Evolutionary conservation across 2,113 vertebrate genomes (phyloP).

Genomic region (Ornithorhynchus anatinus): DNA sequence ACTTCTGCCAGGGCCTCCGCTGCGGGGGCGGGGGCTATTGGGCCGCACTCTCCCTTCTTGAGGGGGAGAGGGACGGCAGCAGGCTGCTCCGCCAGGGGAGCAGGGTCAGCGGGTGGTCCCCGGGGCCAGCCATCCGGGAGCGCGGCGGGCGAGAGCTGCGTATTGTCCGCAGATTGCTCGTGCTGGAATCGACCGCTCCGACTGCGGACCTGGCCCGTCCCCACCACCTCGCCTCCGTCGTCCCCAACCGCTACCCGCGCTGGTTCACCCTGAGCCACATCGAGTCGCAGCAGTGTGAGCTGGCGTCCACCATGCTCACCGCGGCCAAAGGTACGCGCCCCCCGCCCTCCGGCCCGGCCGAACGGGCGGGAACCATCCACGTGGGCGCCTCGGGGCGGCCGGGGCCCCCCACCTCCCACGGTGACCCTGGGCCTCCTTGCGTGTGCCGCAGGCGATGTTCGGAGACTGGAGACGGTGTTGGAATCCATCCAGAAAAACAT

Average conservation of each 20-base stretch:
- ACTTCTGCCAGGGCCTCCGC: no score
- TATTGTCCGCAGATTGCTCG: constrained; percentile 83
- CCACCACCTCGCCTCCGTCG: constrained; percentile 97
- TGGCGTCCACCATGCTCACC: constrained; percentile 93
- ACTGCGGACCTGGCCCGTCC: constrained; percentile 91
- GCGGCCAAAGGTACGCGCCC: constrained; percentile 87
- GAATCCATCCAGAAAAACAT: constrained; percentile 88
- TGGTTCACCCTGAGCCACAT: constrained; percentile 97
- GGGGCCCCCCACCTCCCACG: no score
- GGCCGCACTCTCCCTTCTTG: no score
- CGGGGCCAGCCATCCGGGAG: no score
- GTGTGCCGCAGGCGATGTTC: constrained; percentile 86
- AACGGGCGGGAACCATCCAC: not conserved
- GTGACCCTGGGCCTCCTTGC: no score
- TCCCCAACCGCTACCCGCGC: constrained; percentile 95
- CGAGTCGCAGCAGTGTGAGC: constrained; percentile 93
- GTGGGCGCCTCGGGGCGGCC: no score
- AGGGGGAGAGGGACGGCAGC: no score
- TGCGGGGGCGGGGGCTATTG: no score
- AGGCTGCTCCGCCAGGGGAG: no score
- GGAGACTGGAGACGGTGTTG: constrained; percentile 90
- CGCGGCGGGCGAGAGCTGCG: no score
- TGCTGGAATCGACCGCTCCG: constrained; percentile 94
- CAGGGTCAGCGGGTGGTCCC: no score
- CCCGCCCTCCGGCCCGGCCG: not conserved